Conservation (phyloP, 2,888 invertebrate genomes). For the Mechanitis mazaeus region DNA sequence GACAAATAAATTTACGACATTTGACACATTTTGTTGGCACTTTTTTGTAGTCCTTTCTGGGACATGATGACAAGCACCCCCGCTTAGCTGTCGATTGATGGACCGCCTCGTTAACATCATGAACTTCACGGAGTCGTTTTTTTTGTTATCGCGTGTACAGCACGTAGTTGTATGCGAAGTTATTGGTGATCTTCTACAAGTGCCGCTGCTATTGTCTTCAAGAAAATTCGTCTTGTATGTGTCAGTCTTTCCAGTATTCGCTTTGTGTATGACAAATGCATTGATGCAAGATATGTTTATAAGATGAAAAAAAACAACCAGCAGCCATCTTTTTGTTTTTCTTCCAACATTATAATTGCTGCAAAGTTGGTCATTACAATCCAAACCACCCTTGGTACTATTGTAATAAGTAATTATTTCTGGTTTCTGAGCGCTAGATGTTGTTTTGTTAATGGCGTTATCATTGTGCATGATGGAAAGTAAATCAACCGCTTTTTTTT, state of each 20-base stretch:
- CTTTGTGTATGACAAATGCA: slow-evolving; percentile 12
- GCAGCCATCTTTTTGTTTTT: slow-evolving; percentile 32
- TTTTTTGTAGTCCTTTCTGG: slow-evolving; percentile 16
- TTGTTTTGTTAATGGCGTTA: slow-evolving; percentile 26
- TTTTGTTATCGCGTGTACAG: slow-evolving; percentile 19
- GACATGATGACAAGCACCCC: slow-evolving; percentile 18
- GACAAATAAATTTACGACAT: slow-evolving; percentile 18
- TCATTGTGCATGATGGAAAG: slow-evolving; percentile 32
- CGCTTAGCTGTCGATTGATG: slow-evolving; percentile 15
- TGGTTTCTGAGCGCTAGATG: slow-evolving; percentile 28
- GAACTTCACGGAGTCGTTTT: slow-evolving; percentile 25
- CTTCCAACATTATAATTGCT: slow-evolving; percentile 30
- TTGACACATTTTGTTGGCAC: slow-evolving; percentile 9
- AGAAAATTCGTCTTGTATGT: slow-evolving; percentile 7
- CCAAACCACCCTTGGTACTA: slow-evolving; percentile 26
- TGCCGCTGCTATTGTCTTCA: slow-evolving; percentile 19
- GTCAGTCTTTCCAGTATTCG: slow-evolving; percentile 8
- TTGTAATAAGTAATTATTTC: slow-evolving; percentile 34
- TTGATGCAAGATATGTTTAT: slow-evolving; percentile 21
- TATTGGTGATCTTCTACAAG: slow-evolving; percentile 22
- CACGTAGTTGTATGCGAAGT: slow-evolving; percentile 21
- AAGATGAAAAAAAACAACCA: slow-evolving; percentile 30
- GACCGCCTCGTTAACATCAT: slow-evolving; percentile 19
- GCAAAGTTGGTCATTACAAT: slow-evolving; percentile 29
- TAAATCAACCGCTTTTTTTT: slow-evolving; percentile 31